These are phyloP conservation scores for Lagocephalus sceleratus DNA, from an alignment of 2,797 vertebrate species.

Conservation along the genomic window DNA sequence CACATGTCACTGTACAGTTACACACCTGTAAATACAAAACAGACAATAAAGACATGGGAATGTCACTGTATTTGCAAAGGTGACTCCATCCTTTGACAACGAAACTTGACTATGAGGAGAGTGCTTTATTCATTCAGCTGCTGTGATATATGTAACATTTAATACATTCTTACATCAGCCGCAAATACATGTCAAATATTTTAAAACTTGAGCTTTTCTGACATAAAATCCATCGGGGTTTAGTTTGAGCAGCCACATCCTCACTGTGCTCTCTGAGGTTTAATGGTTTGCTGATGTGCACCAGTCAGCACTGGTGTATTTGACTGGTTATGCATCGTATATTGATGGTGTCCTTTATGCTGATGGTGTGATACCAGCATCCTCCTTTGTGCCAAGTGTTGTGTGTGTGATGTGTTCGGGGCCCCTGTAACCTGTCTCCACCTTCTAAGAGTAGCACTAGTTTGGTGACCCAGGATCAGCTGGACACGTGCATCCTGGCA, in stretches of 20 bases:
- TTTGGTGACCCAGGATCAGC: not conserved
- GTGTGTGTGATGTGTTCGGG: no score
- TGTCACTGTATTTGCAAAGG: constrained; percentile 16
- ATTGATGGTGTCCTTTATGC: no score
- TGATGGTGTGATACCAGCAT: no score
- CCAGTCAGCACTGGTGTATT: not conserved
- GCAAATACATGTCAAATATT: constrained; percentile 9
- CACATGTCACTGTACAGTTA: constrained; percentile 26
- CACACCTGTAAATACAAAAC: constrained; percentile 29
- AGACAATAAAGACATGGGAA: constrained; percentile 1
- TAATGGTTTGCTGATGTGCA: constrained; percentile 29
- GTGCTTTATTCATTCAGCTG: constrained; percentile 25
- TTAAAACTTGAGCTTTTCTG: no score
- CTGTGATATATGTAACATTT: constrained; percentile 41
- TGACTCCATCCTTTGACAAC: not conserved
- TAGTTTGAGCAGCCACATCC: not conserved
- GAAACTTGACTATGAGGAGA: not conserved
- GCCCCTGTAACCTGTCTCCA: no score
- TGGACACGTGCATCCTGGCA: not conserved
- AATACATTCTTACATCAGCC: constrained; percentile 12
- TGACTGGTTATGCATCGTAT: no score
- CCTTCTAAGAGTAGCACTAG: not conserved
- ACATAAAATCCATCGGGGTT: no score
- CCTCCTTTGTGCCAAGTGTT: no score
- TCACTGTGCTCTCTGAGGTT: not conserved